Evolutionary conservation across 1,140 invertebrate genomes (phyloP), one percentile per base, ranked within the genome.

Genomic region (Scylla paramamosain): DNA sequence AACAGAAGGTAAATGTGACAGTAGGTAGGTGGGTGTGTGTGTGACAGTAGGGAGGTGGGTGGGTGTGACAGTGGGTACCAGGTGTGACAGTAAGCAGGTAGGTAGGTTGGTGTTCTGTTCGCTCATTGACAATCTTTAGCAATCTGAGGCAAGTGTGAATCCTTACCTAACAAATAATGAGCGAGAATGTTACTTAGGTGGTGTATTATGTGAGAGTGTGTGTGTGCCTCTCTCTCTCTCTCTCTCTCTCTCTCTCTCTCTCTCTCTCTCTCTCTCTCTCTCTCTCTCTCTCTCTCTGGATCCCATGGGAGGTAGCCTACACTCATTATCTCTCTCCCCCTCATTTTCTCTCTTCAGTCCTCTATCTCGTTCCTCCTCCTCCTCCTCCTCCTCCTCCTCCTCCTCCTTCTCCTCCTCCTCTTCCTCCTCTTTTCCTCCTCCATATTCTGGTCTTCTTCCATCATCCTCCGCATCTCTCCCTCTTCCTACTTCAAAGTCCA

Each of bases 171-270:
- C 39, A 39, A 39, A 39, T 39, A 39, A 2, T 39, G 39, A 6
- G 39, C 6, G 39, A 2, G 39, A 6, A 39, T 2, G 39, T 39
- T 39, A 39, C 6, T 39, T 39, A 39, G 6, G 6, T 39, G 39
- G 39, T 2, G 6, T 1, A 2, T 39, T 59, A 0, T 59, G 12
- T 59, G 12, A 2, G 12, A 16, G 12, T 77, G 12, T 77, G 12
- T 89, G 2, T 90, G 31, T 90, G n/a, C 39, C 31, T n/a, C 20
- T 87, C 39, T 87, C 86, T 87, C 86, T 87, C 39, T 87, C 86
- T 32, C 86, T 32, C 39, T 39, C 86, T 87, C 39, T 39, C 39
- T 87, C 39, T 32, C 86, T 87, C 31, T 39, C 29, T 87, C 39
- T 32, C 39, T 87, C 39, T 32, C 86, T 39, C 12, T 39, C 87